phyloP scores from a whole-genome alignment of 2,113 vertebrate genomes.

The Alethe diademata region DNA sequence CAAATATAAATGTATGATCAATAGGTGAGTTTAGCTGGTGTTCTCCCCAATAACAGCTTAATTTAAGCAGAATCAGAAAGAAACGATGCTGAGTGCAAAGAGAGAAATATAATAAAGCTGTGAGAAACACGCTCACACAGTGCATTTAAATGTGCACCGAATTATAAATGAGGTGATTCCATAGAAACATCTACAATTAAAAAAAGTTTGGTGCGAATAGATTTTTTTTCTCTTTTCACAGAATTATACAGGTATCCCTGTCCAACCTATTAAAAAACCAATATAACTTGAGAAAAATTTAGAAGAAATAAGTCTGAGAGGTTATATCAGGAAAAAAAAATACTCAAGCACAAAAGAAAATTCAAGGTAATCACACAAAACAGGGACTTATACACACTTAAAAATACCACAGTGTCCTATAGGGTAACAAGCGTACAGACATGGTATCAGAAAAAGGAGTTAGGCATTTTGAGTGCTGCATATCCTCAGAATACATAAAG shows the following conservation, averaged over 20 bases:
- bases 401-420: background rate
- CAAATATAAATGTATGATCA: background rate
- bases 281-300: background rate
- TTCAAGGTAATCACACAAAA: background rate
- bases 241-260: background rate
- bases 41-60: background rate
- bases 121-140: background rate
- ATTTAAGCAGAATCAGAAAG: background rate
- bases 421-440: background rate
- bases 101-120: constrained; percentile 3
- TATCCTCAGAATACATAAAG: background rate
- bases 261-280: background rate
- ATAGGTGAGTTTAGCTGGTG: background rate
- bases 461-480: background rate
- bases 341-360: background rate
- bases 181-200: background rate
- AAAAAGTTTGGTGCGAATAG: background rate
- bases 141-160: background rate
- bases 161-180: background rate
- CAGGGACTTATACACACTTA: background rate
- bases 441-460: background rate
- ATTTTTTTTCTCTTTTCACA: constrained; percentile 3
- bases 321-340: background rate
- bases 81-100: background rate
- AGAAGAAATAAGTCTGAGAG: background rate